Base-by-base conservation (phyloP, 2,797 vertebrate species). In the Gymnothorax javanicus region DNA sequence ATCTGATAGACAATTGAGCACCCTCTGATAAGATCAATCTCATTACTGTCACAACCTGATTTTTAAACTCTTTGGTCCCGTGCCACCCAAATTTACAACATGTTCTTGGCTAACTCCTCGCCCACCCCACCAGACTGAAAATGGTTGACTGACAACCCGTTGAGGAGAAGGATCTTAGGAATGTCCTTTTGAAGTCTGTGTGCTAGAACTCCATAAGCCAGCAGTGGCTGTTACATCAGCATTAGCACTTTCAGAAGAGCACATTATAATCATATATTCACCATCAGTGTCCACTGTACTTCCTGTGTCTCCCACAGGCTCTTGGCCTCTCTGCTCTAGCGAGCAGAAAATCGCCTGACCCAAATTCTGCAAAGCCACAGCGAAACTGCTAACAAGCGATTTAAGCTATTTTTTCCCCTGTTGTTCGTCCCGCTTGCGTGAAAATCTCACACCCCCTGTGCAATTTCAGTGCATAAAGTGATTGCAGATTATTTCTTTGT, bases 111-210 rank as follows among this genome's bases (percentile, higher is more conserved):
- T 20, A n/a, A 23, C 75, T 54, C 75, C 43, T 54, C 17, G 75
- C 75, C 6, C n/a, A 5, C 71, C 33, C 27, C 5, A 13, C 11
- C 71, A 12, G 71, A 75, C 23, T 79, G 17, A 52, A 52, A 52
- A 79, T 7, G 17, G n/a, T 13, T 79, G 75, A 54, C 54, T 54
- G n/a, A 20, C 54, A 79, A 79, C n/a, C 13, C 2, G 43, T 23
- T 43, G 33, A 43, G 33, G 33, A 43, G 33, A 43, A 43, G 33
- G 33, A 43, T 43, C 33, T 43, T 43, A 2, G 2, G 33, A 43
- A 43, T 43, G 33, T 43, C 33, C 33, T 43, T 13, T 59, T 1
- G 2, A 11, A 92, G 91, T 92, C 91, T 93, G 92, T 92, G 91
- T 86, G 88, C 88, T 91, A 89, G 90, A 92, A 91, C 54, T 89